A percentile compares a stretch with the other conserved stretches of the same genome.
These are phyloP conservation scores for Coluber constrictor DNA, from an alignment of 2,797 vertebrate species.

Conservation along the genomic window DNA sequence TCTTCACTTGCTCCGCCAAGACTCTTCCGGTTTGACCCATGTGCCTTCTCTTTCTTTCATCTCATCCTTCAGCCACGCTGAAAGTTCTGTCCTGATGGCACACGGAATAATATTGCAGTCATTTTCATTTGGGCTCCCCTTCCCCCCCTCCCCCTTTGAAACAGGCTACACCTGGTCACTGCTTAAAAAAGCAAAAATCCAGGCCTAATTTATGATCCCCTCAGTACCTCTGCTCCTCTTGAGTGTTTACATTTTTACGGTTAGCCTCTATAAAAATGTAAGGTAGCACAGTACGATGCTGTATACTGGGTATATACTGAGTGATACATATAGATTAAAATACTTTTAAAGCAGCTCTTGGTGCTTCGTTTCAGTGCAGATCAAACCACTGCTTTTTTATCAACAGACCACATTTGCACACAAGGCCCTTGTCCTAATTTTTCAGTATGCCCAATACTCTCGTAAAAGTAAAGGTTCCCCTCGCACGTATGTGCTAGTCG, in stretches of 20 bases:
- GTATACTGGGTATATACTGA: slow-evolving; percentile 61
- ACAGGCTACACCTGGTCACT: not conserved
- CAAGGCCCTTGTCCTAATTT: not conserved
- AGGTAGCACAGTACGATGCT: slow-evolving; percentile 48
- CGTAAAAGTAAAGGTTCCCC: too few relatives aligned
- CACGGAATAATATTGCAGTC: not conserved
- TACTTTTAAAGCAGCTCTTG: slow-evolving; percentile 51
- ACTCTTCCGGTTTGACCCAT: slow-evolving; percentile 39
- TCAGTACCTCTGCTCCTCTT: slow-evolving; percentile 41
- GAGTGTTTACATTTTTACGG: slow-evolving; percentile 70
- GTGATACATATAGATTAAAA: slow-evolving; percentile 65
- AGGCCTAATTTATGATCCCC: slow-evolving; percentile 17
- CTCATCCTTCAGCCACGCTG: not conserved
- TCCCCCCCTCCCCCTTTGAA: not conserved
- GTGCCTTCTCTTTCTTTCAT: slow-evolving; percentile 57
- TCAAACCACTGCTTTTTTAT: not conserved
- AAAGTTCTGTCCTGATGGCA: not conserved
- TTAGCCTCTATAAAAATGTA: slow-evolving; percentile 59
- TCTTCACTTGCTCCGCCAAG: not conserved
- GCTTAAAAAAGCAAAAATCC: slow-evolving; percentile 1
- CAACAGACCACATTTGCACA: not conserved
- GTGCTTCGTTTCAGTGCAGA: not conserved
- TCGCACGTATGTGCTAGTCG: too few relatives aligned
- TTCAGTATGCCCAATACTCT: not conserved
- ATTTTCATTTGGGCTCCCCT: not conserved